phyloP scores from a whole-genome alignment of 2,797 vertebrate species.

The Acropternis orthonyx region DNA sequence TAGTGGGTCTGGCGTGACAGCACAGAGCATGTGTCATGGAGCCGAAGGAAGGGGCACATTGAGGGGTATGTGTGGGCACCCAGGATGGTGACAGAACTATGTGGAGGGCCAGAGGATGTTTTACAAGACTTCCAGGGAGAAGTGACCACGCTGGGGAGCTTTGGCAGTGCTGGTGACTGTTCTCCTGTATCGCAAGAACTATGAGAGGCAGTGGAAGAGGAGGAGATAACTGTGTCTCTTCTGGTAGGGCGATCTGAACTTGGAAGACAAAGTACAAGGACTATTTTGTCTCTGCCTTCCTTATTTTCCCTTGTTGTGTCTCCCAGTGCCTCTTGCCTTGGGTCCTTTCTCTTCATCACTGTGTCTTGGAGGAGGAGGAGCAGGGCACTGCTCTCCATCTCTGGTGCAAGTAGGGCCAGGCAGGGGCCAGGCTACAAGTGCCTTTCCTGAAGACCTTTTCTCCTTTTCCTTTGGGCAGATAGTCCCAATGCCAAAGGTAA shows the following conservation, averaged over 20 bases:
- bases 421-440: neutral
- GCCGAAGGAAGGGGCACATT: neutral
- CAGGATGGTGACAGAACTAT: neutral
- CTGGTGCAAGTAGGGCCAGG: neutral
- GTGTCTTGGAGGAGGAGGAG: neutral
- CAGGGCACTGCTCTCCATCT: neutral
- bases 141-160: rapidly evolving
- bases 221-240: neutral
- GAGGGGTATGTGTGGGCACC: neutral
- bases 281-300: neutral
- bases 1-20: neutral
- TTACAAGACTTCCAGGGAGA: neutral
- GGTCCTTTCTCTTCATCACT: neutral
- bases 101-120: neutral
- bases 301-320: neutral
- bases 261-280: neutral
- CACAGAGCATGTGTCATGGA: neutral
- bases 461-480: neutral
- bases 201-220: rapidly evolving
- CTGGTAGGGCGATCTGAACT: neutral
- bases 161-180: neutral
- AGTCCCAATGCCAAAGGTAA: neutral
- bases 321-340: neutral
- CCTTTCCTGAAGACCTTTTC: neutral
- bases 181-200: neutral